Conservation (phyloP, 2,113 vertebrate species). For the Girardinichthys multiradiatus region DNA sequence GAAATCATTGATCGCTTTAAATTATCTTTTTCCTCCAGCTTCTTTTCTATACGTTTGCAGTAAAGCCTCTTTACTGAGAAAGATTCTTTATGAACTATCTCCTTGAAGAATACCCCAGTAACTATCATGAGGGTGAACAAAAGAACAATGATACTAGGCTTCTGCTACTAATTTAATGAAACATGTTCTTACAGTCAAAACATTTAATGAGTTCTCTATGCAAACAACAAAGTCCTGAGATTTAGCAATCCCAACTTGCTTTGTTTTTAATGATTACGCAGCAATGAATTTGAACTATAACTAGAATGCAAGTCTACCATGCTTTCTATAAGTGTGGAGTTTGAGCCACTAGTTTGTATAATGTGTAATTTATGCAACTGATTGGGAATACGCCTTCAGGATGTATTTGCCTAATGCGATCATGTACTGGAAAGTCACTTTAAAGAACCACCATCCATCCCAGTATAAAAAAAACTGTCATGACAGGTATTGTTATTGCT, state of each 20-base stretch:
- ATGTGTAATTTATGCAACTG: conserved; percentile 43
- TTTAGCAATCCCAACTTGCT: neutral
- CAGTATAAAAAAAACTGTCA: conserved; percentile 9
- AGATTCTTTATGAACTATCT: conserved; percentile 6
- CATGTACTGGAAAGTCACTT: conserved; percentile 34
- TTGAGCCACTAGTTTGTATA: conserved; percentile 44
- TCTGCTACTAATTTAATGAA: neutral
- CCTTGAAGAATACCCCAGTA: neutral
- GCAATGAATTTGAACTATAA: conserved; percentile 52
- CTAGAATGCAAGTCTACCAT: conserved; percentile 19
- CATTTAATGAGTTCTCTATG: neutral
- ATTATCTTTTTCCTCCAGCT: conserved; percentile 35
- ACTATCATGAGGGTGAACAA: neutral
- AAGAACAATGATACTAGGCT: neutral
- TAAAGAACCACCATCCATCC: conserved; percentile 14
- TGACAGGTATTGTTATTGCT: conserved; percentile 21
- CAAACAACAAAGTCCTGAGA: neutral
- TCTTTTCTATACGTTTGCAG: conserved; percentile 12
- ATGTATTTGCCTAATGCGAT: conserved; percentile 47
- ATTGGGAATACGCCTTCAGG: conserved; percentile 2
- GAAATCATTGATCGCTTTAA: conserved; percentile 54
- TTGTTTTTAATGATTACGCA: neutral
- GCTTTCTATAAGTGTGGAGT: conserved; percentile 1
- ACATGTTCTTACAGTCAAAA: neutral
- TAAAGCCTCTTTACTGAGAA: conserved; percentile 23